Conservation (phyloP, 2,888 invertebrate genomes). For the Leptogaster cylindrica region DNA sequence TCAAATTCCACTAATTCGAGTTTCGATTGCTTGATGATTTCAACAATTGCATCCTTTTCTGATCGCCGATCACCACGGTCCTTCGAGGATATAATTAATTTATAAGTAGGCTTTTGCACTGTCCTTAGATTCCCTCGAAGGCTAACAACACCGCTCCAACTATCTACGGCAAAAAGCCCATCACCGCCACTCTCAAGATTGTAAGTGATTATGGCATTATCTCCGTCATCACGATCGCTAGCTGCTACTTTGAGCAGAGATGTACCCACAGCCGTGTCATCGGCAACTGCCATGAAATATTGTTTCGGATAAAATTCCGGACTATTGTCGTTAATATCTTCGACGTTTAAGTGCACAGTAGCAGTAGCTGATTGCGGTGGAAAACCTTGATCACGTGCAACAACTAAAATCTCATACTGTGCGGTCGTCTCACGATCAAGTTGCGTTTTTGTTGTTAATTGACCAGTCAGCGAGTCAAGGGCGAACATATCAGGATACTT, state of each 20-base stretch:
- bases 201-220: constrained; percentile 82
- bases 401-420: constrained; percentile 80
- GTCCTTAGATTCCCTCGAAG: constrained; percentile 71
- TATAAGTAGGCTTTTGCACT: constrained; percentile 72
- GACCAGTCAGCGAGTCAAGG: constrained; percentile 83
- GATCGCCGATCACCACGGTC: constrained; percentile 81
- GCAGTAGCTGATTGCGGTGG: constrained; percentile 91
- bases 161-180: constrained; percentile 80
- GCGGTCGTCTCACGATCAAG: constrained; percentile 83
- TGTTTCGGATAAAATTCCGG: constrained; percentile 90
- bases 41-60: constrained; percentile 77
- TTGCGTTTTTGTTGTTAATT: constrained; percentile 76
- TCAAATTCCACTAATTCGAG: constrained; percentile 78
- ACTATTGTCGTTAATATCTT: constrained; percentile 91
- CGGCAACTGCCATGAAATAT: constrained; percentile 80
- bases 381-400: constrained; percentile 90
- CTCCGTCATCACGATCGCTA: constrained; percentile 85
- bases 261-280: constrained; percentile 69
- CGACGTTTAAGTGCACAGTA: constrained; percentile 78
- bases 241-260: constrained; percentile 79
- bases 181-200: constrained; percentile 76
- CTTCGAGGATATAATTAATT: constrained; percentile 77
- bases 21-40: constrained; percentile 77
- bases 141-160: constrained; percentile 76
- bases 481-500: constrained; percentile 84